A percentile compares a stretch with the other conserved stretches of the same genome.
These are phyloP conservation scores for Xestia c-nigrum DNA, from an alignment of 2,888 invertebrate genomes.

Conservation along the genomic window DNA sequence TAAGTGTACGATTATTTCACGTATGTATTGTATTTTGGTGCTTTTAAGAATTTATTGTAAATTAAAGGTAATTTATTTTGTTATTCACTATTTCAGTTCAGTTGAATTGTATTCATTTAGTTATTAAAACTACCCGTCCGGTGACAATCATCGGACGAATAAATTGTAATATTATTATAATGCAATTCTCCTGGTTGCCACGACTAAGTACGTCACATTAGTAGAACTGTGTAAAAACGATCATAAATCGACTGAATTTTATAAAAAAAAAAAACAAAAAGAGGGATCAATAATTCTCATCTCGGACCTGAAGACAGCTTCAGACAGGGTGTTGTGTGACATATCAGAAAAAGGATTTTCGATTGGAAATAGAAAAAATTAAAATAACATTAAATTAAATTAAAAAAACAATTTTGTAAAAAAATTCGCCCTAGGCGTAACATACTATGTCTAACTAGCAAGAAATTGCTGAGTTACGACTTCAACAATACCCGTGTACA, in stretches of 20 bases:
- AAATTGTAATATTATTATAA: conserved; percentile 32
- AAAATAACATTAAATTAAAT: conserved; percentile 38
- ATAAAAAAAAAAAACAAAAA: conserved; percentile 65
- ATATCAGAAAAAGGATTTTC: conserved; percentile 81
- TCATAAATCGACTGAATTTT: conserved; percentile 79
- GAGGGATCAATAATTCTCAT: conserved; percentile 84
- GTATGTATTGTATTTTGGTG: conserved; percentile 33
- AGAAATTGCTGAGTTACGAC: conserved; percentile 42
- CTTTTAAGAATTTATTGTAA: conserved; percentile 37
- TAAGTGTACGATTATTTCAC: conserved; percentile 52
- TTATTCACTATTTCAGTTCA: conserved; percentile 45
- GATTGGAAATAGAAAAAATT: conserved; percentile 63
- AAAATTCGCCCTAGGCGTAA: conserved; percentile 53
- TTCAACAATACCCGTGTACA: conserved; percentile 66
- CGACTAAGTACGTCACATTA: conserved; percentile 52
- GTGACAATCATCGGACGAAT: conserved; percentile 18
- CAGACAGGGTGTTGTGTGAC: conserved; percentile 86
- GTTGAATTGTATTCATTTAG: conserved; percentile 39
- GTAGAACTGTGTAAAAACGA: conserved; percentile 61
- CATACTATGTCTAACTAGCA: conserved; percentile 39
- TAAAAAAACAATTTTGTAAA: conserved; percentile 35
- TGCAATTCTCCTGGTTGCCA: conserved; percentile 61
- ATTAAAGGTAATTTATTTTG: conserved; percentile 35
- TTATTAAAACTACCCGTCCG: conserved; percentile 13
- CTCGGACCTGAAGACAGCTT: conserved; percentile 79